Evolutionary conservation across 2,113 vertebrate genomes (phyloP), one percentile per base, ranked within the genome.

Genomic region (Tenrec ecaudatus): DNA sequence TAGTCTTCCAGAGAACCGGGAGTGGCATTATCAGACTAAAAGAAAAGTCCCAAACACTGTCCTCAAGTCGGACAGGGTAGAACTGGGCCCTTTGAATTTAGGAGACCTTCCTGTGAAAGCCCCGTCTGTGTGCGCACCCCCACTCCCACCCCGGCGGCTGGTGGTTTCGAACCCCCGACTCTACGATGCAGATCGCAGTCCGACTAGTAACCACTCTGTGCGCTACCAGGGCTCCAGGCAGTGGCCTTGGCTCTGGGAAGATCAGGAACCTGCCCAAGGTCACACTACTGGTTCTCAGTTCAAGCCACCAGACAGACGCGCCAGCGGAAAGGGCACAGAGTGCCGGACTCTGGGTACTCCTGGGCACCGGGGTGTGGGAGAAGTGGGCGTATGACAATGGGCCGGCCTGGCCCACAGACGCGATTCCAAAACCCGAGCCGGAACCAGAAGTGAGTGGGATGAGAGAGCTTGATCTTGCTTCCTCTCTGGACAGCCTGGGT

Each of bases 391-490:
- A 0, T 40, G 79, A 89, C 36, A 57, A 53, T 38, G 15, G 89
- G 77, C 75, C 38, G 92, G 87, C 36, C 79, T 62, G 89, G 81
- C 81, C 19, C 87, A 6, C 62, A 80, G 27, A 78, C 80, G 64
- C 69, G 79, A 77, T 62, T 89, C 93, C 25, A n/a, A 86, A 93
- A 86, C 75, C 69, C 79, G 87, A 88, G 76, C 82, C 58, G 16
- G 27, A 78, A 78, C 47, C 25, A 47, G 76, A 31, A 53, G 43
- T 19, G 66, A 71, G 43, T n/a, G 43, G 66, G 69, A 17, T 22
- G 43, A 57, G 64, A 19, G 40, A 71, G 14, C 29, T 69, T 33
- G 22, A 75, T 60, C 77, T 38, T 14, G 15, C 79, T 86, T 33
- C 82, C 89, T 29, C 60, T 83, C n/a, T 36, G 31, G 64, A 57